Evolutionary conservation across 2,888 invertebrate genomes (phyloP), one percentile per base, ranked within the genome.

Genomic region (Caenorhabditis afra): DNA sequence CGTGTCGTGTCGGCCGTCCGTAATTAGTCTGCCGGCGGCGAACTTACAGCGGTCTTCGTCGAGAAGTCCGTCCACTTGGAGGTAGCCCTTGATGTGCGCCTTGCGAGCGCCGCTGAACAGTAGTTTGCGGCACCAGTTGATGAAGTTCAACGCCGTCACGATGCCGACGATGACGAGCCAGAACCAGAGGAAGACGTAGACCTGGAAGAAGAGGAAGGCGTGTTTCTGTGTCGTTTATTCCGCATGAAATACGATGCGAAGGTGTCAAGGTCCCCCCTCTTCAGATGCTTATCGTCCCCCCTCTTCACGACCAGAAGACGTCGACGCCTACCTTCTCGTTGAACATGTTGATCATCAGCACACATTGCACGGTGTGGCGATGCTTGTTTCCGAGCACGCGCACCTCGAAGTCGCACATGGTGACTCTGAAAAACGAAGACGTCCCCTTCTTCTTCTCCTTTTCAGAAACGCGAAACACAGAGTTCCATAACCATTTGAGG

Each of bases 151-250:
- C 55, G 90, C 83, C 74, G 91, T 92, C 67, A 91, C 88, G n/a
- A 91, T 83, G 49, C 91, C 90, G 14, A 92, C 91, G 49, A 92
- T 89, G 29, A 92, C 90, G 65, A 92, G 89, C 92, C 92, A 92
- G 89, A 92, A 92, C 92, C 92, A 92, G 53, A 92, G 89, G 88
- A 92, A 92, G 81, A 90, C 81, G 81, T 87, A 90, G 11, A 89
- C 90, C 86, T 86, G 76, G 53, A 74, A 55, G n/a, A 53, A n/a
- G 1, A 16, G 52, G 11, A 2, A 18, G 23, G 22, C 18, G 58
- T n/a, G 0, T 22, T 55, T 53, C 11, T n/a, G 23, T 47, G n/a
- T 20, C 47, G 37, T 52, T 35, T n/a, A n/a, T 52, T 59, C 20
- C 22, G 55, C 47, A 71, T 62, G 62, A 55, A 70, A 50, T 52